Percentiles rank a stretch among this genome's conserved stretches.
These are phyloP conservation scores for Clarias fuscus DNA, from an alignment of 2,797 vertebrate genomes.

Conservation along the genomic window DNA sequence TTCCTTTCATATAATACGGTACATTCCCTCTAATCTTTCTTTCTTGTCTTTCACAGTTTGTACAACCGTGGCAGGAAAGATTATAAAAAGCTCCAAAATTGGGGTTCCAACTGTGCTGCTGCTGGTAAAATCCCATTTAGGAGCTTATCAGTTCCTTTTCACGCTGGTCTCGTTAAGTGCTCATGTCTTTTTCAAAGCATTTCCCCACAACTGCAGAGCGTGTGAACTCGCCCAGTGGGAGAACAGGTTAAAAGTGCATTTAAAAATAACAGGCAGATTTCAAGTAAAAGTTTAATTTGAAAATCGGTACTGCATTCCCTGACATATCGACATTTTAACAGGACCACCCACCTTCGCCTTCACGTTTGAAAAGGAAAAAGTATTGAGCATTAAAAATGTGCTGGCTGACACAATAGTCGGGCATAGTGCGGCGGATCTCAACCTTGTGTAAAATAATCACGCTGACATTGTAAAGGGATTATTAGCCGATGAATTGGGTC, in stretches of 20 bases:
- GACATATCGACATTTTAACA: background rate
- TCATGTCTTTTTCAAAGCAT: constrained; percentile 19
- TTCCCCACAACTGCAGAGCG: constrained; percentile 12
- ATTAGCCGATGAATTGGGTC: background rate
- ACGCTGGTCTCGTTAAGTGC: constrained; percentile 26
- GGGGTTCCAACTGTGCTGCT: constrained; percentile 30
- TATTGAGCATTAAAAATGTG: background rate
- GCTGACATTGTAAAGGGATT: background rate
- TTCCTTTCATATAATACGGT: background rate
- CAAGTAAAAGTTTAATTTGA: background rate
- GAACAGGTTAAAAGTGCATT: constrained; percentile 28
- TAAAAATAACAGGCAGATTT: constrained; percentile 5
- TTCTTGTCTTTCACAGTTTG: background rate
- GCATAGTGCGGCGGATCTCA: background rate
- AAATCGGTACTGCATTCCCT: background rate
- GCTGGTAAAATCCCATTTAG: constrained; percentile 28
- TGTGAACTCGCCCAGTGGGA: constrained; percentile 15
- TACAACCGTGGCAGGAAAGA: background rate
- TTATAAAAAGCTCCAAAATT: constrained; percentile 21
- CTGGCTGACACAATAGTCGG: no score
- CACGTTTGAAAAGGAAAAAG: background rate
- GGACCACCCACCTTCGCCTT: background rate
- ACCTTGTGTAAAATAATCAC: background rate
- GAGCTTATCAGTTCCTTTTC: constrained; percentile 23
- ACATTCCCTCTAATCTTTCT: background rate